Base-by-base conservation (phyloP, 2,797 vertebrate genomes). In the Chaunax sp. region DNA sequence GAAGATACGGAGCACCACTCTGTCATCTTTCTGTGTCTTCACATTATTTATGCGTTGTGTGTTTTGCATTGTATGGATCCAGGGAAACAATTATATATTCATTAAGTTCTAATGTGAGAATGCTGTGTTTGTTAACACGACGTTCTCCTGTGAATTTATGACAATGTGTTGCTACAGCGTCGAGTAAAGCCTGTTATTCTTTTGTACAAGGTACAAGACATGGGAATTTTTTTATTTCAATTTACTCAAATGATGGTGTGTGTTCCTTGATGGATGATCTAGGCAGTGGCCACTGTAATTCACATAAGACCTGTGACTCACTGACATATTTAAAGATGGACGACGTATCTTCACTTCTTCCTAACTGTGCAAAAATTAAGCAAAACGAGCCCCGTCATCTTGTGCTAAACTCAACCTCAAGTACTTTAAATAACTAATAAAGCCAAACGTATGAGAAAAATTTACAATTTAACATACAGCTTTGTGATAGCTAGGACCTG, bases 21-120 rank as follows among this genome's bases (percentile, higher is more conserved):
- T 65, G 77, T 52, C 49, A 33, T 68, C 35, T 15, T 6, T 72
- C 28, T 33, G 20, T 22, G 50, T 28, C 72, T 69, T 64, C 66
- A 26, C 33, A 49, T 63, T 60, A 74, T 77, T 47, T 60, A 44
- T 77, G 63, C 28, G 26, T 73, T 80, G 54, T 72, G 52, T 43
- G 26, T 18, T 37, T 45, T 45, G 49, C 35, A 40, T 64, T 30
- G 22, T 43, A 15, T 35, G 22, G 62, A 64, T 30, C 26, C 22
- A 35, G 15, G 14, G 47, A 56, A 50, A 49, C 18, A 16, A 49
- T 68, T 64, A 50, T 37, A 4, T 43, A n/a, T 53, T 72, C 16
- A 58, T 64, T 56, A 46, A 10, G 47, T 59, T 44, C 16, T 73
- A 15, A 46, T 57, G 30, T 50, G 38, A 75, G 33, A 69, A 28